Base-by-base conservation (phyloP, 2,113 vertebrate species). In the Corapipo altera region DNA sequence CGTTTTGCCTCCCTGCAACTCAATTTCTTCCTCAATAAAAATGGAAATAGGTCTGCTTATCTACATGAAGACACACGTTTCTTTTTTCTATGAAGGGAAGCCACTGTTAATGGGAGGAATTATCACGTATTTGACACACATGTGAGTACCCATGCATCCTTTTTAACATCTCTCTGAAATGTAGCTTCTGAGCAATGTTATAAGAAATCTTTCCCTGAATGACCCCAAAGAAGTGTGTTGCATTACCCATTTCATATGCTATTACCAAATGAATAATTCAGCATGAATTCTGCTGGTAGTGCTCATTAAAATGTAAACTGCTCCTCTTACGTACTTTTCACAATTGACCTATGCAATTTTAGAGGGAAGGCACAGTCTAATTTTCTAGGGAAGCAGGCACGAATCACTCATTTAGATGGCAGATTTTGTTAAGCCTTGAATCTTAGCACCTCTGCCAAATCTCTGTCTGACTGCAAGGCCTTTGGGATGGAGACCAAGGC, bases 11-110 rank as follows among this genome's bases (percentile, higher is more conserved):
- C 52, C 0, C 0, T 4, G 5, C 33, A 54, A 87, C 83, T 91
- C 61, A 37, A 83, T 93, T 94, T 93, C 44, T 81, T 88, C 65
- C 73, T 67, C 88, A 67, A 92, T 86, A 94, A 93, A 96, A 96
- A 92, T 90, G 92, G 90, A 90, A 95, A 93, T 89, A 65, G 58
- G 80, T 32, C 73, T 39, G 73, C 83, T 96, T 93, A 95, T 72
- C 94, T 93, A 46, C 74, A 70, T 4, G 58, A 83, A 91, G 87
- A 80, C 93, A 81, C 0, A 0, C 3, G 6, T 46, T 11, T 54
- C 46, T 49, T 91, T 71, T 82, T 51, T 90, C 76, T 70, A 41
- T 8, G 28, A 8, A 7, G 62, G 62, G 74, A 66, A 91, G 51
- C 62, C 71, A 69, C 77, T 76, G 49, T 58, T 78, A 89, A 78